Evolutionary conservation across 2,113 vertebrate species (phyloP).

Genomic region (Dicrurus megarhynchus): DNA sequence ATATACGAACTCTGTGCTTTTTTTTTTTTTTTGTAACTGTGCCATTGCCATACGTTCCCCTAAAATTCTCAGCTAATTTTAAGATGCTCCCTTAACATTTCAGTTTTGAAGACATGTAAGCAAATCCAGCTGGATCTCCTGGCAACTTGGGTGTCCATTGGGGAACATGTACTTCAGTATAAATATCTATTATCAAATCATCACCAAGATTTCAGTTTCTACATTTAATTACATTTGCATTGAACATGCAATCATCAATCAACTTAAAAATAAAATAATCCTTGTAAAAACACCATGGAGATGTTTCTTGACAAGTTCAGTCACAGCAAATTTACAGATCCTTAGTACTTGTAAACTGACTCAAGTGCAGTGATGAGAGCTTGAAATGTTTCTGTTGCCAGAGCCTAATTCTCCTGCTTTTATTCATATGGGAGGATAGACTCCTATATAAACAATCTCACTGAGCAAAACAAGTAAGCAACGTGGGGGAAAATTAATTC

Average conservation of each 20-base stretch:
- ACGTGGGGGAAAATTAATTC: background rate
- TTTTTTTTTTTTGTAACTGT: background rate
- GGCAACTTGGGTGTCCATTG: background rate
- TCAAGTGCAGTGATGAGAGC: background rate
- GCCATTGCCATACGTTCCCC: background rate
- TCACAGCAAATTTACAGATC: background rate
- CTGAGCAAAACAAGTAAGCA: background rate
- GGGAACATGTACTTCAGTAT: background rate
- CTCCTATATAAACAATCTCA: background rate
- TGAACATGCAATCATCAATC: background rate
- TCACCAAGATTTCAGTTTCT: background rate
- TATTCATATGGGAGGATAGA: background rate
- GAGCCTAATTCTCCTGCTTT: background rate
- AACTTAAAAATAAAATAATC: constrained; percentile 20
- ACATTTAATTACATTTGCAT: constrained; percentile 6
- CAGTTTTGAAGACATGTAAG: background rate
- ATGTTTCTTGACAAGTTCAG: background rate
- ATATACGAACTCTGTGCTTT: background rate
- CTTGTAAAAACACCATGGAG: background rate
- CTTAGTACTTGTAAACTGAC: background rate
- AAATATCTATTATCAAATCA: constrained; percentile 8
- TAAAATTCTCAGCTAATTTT: background rate
- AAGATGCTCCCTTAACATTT: background rate
- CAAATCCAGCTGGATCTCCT: constrained; percentile 4
- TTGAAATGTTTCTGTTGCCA: background rate